A percentile compares a stretch with the other conserved stretches of the same genome.
Conservation (phyloP, 2,797 vertebrate species). For the Neosalanx taihuensis region DNA sequence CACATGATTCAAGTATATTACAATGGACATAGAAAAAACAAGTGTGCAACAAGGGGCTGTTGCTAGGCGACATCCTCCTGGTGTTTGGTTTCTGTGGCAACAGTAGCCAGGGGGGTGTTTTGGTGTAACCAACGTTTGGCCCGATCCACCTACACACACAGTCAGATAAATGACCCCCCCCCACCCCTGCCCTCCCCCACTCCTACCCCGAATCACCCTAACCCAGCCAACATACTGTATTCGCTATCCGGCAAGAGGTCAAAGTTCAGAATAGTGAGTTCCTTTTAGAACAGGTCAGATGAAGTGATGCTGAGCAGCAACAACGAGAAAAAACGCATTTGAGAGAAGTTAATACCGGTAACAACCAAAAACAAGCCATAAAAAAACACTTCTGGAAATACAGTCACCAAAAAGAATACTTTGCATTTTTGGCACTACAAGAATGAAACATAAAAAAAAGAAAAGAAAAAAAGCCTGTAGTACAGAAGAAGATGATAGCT, state of each 20-base stretch:
- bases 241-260: neutral
- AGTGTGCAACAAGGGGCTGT: conserved; percentile 19
- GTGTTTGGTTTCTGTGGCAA: conserved; percentile 12
- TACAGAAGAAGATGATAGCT: neutral
- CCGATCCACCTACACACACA: neutral
- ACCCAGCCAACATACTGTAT: neutral
- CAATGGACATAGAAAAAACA: conserved; percentile 38
- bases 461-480: neutral
- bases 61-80: conserved; percentile 1
- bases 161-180: neutral
- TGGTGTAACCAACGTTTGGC: conserved; percentile 10
- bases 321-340: neutral
- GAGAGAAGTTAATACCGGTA: neutral
- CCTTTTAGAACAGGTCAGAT: neutral
- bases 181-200: neutral
- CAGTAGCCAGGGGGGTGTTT: conserved; percentile 15
- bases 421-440: conserved; percentile 23
- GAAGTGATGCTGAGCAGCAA: neutral
- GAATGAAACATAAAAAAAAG: neutral
- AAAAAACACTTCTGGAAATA: conserved; percentile 10
- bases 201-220: neutral
- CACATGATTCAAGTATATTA: conserved; percentile 42
- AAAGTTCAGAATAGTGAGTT: conserved; percentile 1
- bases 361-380: neutral
- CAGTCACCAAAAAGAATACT: conserved; percentile 1